A percentile compares a stretch with the other conserved stretches of the same genome.
phyloP scores from a whole-genome alignment of 2,888 invertebrate species.

The Drosophila recens region DNA sequence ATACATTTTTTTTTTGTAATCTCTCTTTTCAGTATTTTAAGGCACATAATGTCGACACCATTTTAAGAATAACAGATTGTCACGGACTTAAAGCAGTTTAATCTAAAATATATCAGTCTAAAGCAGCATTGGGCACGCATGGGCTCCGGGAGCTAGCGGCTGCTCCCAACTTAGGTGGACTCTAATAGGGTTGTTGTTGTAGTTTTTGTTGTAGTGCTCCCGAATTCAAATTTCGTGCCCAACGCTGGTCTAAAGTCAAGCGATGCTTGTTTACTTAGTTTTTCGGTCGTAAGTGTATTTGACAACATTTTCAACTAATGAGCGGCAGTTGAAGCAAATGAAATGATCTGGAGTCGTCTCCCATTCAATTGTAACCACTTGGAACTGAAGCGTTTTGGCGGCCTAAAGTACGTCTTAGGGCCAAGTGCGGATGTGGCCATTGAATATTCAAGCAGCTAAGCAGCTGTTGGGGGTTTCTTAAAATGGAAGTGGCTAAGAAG shows the following conservation, averaged over 20 bases:
- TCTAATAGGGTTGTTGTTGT: too few relatives aligned
- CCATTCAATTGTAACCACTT: constrained; percentile 15
- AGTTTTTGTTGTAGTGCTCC: too few relatives aligned
- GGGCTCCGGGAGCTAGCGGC: too few relatives aligned
- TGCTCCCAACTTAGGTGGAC: too few relatives aligned
- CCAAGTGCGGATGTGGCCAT: constrained; percentile 72
- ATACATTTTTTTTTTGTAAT: not conserved
- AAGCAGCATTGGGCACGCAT: too few relatives aligned
- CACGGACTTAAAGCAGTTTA: not conserved
- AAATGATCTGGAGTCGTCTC: constrained; percentile 4
- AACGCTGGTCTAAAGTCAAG: not conserved
- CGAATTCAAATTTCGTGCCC: too few relatives aligned
- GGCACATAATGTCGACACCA: not conserved
- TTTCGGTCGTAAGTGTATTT: not conserved
- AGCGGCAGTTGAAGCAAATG: not conserved
- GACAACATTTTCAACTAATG: not conserved
- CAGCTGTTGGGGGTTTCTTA: constrained; percentile 28
- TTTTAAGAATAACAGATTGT: not conserved
- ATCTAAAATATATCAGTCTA: not conserved
- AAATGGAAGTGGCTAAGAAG: constrained; percentile 8
- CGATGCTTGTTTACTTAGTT: not conserved
- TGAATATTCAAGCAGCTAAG: constrained; percentile 74
- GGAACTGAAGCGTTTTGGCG: constrained; percentile 47
- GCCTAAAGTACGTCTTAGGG: constrained; percentile 60
- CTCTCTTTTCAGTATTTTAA: not conserved